phyloP scores from a whole-genome alignment of 2,797 vertebrate genomes.

The Dipus sagitta region DNA sequence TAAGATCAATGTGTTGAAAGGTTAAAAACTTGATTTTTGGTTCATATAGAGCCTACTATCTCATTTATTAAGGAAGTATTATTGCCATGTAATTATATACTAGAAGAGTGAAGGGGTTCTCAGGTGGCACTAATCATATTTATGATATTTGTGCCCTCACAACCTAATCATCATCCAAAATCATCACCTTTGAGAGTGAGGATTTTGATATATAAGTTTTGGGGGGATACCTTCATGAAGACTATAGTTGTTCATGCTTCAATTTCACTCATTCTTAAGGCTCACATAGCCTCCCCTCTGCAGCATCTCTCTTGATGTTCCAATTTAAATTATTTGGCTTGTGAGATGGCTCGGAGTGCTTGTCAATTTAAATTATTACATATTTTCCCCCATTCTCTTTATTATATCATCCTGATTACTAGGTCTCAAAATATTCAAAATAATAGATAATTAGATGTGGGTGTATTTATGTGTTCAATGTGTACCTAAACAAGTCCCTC shows the following conservation, averaged over 20 bases:
- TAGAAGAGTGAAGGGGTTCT: background rate
- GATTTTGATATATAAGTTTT: background rate
- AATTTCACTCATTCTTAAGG: background rate
- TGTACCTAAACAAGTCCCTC: background rate
- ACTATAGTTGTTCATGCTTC: background rate
- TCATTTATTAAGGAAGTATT: background rate
- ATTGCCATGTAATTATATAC: background rate
- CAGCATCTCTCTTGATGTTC: background rate
- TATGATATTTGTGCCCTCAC: background rate
- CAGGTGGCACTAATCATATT: background rate
- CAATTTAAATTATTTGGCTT: no score
- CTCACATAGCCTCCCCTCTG: background rate
- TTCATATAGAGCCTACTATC: background rate
- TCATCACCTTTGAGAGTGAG: background rate
- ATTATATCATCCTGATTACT: background rate
- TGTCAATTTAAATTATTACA: background rate
- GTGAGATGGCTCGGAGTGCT: no score
- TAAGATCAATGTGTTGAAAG: background rate
- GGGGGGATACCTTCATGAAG: background rate
- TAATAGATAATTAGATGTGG: background rate
- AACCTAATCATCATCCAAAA: background rate
- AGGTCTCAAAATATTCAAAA: background rate
- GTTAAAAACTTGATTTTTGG: background rate
- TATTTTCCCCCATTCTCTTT: background rate
- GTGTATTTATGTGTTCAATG: constrained; percentile 1